Base-by-base conservation (phyloP, 2,113 vertebrate species). In the Megalops atlanticus region DNA sequence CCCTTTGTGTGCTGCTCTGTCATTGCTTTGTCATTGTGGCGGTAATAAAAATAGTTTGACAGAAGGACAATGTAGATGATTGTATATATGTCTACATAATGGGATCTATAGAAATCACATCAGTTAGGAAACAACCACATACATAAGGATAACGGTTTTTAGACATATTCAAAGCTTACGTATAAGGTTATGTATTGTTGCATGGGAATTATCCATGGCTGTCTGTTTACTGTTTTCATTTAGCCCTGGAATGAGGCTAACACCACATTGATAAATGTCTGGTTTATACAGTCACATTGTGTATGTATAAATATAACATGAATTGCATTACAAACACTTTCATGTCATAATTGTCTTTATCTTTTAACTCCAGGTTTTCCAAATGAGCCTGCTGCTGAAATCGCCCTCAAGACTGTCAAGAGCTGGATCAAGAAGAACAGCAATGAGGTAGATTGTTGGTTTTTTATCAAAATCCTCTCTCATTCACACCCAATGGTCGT, bases 311-410 rank as follows among this genome's bases (percentile, higher is more conserved):
- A 1, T 10, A 21, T 54, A 54, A 21, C 18, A 24, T 24, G 16
- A n/a, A n/a, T n/a, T n/a, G n/a, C n/a, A n/a, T n/a, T n/a, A n/a
- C n/a, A n/a, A n/a, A n/a, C n/a, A n/a, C n/a, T n/a, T n/a, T n/a
- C n/a, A n/a, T n/a, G n/a, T n/a, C n/a, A n/a, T n/a, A n/a, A n/a
- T n/a, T n/a, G n/a, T n/a, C n/a, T n/a, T n/a, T n/a, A n/a, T n/a
- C n/a, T n/a, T n/a, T n/a, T n/a, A n/a, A n/a, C n/a, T n/a, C n/a
- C n/a, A n/a, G 98, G 98, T 79, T 99, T 98, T 86, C 98, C 98
- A 77, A 99, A 99, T 43, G 97, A 99, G 81, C 97, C 97, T 81
- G 98, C 98, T 83, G 97, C 97, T 35, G 84, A 92, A 75, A 96
- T 98, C 81, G 97, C 98, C 84, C 94, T 99, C 85, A 90, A 89